Evolutionary conservation across 2,797 vertebrate species (phyloP).

Genomic region (Gephyroberyx darwinii): DNA sequence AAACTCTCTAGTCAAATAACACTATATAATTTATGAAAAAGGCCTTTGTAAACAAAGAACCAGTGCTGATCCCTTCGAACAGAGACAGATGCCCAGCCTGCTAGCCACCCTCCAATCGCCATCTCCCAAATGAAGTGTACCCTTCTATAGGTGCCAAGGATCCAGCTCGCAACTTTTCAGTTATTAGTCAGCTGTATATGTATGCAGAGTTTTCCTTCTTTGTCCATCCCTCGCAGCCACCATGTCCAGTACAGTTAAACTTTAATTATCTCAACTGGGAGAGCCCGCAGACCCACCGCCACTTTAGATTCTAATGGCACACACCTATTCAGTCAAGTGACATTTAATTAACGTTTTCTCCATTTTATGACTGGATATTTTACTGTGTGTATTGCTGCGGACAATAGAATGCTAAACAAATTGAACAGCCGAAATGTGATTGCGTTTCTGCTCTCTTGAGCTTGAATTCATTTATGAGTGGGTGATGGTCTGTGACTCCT

Average conservation of each 20-base stretch:
- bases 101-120: constrained; percentile 10
- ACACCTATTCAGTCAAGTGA: constrained; percentile 50
- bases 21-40: no score
- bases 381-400: constrained; percentile 8
- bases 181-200: constrained; percentile 2
- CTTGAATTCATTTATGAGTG: constrained; percentile 28
- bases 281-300: constrained; percentile 24
- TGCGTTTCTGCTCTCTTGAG: constrained; percentile 56
- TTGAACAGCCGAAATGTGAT: constrained; percentile 38
- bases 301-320: constrained; percentile 39
- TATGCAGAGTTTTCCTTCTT: constrained; percentile 4
- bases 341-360: constrained; percentile 64
- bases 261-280: constrained; percentile 57
- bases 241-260: constrained; percentile 36
- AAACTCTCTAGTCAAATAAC: no score
- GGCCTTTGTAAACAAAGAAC: no score
- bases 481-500: constrained; percentile 43
- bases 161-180: constrained; percentile 44
- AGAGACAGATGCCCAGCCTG: no score
- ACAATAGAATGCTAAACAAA: constrained; percentile 46
- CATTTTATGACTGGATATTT: constrained; percentile 49
- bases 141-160: constrained; percentile 18
- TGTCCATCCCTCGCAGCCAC: constrained; percentile 32
- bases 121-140: constrained; percentile 20
- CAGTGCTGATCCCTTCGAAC: no score